A percentile compares a stretch with the other conserved stretches of the same genome.
These are phyloP conservation scores for Zygaena filipendulae DNA, from an alignment of 2,888 invertebrate genomes.

Conservation along the genomic window DNA sequence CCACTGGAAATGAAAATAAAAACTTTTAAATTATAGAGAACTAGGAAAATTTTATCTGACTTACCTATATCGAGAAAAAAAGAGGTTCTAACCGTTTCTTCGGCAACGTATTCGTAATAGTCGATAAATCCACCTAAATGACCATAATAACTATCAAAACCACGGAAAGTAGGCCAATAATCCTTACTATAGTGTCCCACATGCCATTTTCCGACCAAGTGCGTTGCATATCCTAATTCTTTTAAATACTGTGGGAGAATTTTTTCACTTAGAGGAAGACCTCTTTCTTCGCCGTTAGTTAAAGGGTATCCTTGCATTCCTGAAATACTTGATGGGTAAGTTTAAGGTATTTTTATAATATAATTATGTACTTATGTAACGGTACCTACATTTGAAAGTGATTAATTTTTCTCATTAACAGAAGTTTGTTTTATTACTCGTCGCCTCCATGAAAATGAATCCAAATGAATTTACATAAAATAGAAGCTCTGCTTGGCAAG, in stretches of 20 bases:
- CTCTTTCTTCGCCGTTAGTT: slow-evolving; percentile 48
- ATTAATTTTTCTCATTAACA: too few relatives aligned
- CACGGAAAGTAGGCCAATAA: slow-evolving; percentile 77
- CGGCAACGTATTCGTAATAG: slow-evolving; percentile 72
- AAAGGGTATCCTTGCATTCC: slow-evolving; percentile 59
- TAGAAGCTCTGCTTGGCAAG: too few relatives aligned
- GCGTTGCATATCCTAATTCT: slow-evolving; percentile 76
- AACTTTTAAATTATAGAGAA: background rate
- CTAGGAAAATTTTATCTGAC: too few relatives aligned
- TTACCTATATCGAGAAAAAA: too few relatives aligned
- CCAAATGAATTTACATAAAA: too few relatives aligned
- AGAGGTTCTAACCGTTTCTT: slow-evolving; percentile 39
- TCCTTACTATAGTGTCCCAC: slow-evolving; percentile 64
- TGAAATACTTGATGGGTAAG: too few relatives aligned
- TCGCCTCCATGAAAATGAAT: too few relatives aligned
- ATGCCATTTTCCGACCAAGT: slow-evolving; percentile 87
- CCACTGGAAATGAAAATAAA: slow-evolving; percentile 35
- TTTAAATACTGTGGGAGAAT: slow-evolving; percentile 72
- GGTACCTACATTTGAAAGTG: too few relatives aligned
- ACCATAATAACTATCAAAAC: slow-evolving; percentile 87
- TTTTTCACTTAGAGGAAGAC: slow-evolving; percentile 52
- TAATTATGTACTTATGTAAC: too few relatives aligned
- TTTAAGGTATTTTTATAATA: too few relatives aligned
- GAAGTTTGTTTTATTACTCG: too few relatives aligned
- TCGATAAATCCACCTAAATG: slow-evolving; percentile 86